A percentile compares a stretch with the other conserved stretches of the same genome.
Conservation (phyloP, 2,797 vertebrate species). For the Morus bassanus region DNA sequence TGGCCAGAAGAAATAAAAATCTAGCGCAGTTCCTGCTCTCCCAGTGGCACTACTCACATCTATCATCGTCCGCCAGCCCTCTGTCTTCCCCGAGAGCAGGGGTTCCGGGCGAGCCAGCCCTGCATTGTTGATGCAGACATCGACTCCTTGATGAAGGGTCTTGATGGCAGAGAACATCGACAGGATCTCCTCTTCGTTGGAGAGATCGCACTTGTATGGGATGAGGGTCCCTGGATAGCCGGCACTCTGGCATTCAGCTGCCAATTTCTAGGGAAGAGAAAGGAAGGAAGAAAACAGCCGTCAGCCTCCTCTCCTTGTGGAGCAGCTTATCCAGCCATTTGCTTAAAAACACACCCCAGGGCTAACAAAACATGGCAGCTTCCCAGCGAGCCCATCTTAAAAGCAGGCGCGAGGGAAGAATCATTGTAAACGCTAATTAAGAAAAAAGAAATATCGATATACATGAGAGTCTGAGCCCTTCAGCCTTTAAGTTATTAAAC, state of each 20-base stretch:
- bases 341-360: background rate
- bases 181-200: constrained; percentile 94
- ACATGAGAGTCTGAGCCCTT: background rate
- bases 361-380: background rate
- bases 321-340: background rate
- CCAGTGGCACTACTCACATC: constrained; percentile 79
- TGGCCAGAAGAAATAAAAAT: background rate
- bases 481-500: background rate
- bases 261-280: constrained; percentile 83
- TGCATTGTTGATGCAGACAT: constrained; percentile 96
- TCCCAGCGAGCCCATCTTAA: rapidly evolving
- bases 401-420: background rate
- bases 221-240: constrained; percentile 90
- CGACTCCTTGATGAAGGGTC: constrained; percentile 89
- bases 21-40: background rate
- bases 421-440: background rate
- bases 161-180: constrained; percentile 96
- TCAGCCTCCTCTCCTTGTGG: background rate
- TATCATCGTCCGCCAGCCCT: constrained; percentile 94
- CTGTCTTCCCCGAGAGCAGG: constrained; percentile 87
- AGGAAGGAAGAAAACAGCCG: background rate
- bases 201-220: constrained; percentile 94
- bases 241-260: constrained; percentile 93
- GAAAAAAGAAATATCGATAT: background rate
- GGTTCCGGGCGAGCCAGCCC: constrained; percentile 89